These are phyloP conservation scores for Lepidocolaptes lacrymiger DNA, from an alignment of 2,797 vertebrate genomes.

Conservation along the genomic window DNA sequence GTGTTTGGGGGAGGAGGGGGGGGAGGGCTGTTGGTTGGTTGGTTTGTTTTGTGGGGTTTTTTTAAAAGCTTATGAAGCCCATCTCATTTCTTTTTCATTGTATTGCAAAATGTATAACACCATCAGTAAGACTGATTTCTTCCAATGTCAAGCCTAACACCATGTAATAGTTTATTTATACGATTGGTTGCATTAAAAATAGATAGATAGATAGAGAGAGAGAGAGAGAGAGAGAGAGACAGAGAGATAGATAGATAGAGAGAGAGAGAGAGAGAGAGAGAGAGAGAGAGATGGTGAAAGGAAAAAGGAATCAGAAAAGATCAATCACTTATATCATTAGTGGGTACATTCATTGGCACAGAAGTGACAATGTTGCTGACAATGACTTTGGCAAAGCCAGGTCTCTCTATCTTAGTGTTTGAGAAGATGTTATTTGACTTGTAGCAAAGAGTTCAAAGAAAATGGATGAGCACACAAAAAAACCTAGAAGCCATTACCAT, in stretches of 20 bases:
- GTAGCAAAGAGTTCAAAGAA: constrained; percentile 44
- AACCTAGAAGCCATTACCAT: not conserved
- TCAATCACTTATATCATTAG: constrained; percentile 39
- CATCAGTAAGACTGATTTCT: constrained; percentile 50
- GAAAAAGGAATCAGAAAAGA: not conserved
- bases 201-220: not conserved
- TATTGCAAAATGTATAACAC: not conserved
- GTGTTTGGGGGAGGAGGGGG: no score
- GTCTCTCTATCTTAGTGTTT: constrained; percentile 38
- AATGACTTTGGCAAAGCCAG: not conserved
- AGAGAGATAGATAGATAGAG: no score
- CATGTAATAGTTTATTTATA: constrained; percentile 49
- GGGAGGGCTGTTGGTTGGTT: no score
- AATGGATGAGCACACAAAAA: constrained; percentile 30
- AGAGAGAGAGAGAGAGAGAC: not conserved
- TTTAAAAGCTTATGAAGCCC: not conserved
- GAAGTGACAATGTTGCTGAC: constrained; percentile 31
- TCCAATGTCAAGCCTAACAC: not conserved
- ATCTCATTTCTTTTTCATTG: constrained; percentile 26
- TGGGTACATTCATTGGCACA: constrained; percentile 3
- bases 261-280: not conserved
- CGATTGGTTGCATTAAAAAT: not conserved
- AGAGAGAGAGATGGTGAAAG: not conserved
- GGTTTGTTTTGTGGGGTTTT: not conserved
- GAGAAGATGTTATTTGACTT: constrained; percentile 59